These are phyloP conservation scores for Cryptotermes secundus DNA, from an alignment of 1,140 invertebrate species.

Conservation along the genomic window DNA sequence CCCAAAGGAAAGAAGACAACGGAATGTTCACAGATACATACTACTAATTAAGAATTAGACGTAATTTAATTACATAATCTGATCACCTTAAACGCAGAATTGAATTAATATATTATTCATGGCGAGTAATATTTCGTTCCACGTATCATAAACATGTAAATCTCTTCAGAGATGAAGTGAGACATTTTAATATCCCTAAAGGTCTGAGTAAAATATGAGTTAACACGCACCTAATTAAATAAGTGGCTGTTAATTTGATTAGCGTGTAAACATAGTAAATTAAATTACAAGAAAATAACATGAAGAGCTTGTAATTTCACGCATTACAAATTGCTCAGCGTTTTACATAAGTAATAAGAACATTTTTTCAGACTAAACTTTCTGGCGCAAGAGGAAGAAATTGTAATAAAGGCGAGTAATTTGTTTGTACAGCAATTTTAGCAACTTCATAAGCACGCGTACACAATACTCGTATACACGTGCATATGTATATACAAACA, in stretches of 20 bases:
- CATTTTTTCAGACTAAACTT: background rate
- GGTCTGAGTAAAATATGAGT: background rate
- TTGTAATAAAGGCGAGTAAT: background rate
- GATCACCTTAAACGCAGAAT: no score
- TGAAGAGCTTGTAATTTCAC: background rate
- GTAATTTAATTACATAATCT: no score
- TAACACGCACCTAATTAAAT: background rate
- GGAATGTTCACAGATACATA: no score
- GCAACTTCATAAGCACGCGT: background rate
- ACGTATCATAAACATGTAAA: no score
- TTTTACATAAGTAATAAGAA: background rate
- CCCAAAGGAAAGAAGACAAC: no score
- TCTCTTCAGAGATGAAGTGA: background rate
- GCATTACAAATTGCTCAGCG: background rate
- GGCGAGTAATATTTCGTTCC: no score
- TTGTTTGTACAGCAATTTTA: background rate
- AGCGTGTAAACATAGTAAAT: background rate
- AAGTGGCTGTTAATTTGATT: background rate
- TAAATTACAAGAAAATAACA: background rate
- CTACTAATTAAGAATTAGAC: no score
- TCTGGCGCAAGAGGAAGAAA: background rate
- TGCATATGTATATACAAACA: no score
- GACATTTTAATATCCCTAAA: background rate
- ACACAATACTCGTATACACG: no score
- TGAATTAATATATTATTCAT: no score